Conservation (phyloP, 2,113 vertebrate species). For the Heterocephalus glaber region DNA sequence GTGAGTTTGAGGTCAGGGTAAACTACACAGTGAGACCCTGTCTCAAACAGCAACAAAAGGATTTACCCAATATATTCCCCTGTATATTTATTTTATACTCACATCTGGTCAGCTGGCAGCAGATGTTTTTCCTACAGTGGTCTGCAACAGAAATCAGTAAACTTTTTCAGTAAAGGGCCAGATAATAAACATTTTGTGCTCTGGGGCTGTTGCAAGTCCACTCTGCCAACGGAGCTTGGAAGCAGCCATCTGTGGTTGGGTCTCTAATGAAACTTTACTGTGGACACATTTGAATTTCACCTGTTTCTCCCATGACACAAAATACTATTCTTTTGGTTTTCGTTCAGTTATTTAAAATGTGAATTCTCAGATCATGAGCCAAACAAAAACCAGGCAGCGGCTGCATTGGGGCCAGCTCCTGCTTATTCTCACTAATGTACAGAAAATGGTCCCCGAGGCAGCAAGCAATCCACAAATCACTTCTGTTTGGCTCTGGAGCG, state of each 20-base stretch:
- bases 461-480: constrained; percentile 22
- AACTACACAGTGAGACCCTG: neutral
- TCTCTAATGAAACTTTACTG: neutral
- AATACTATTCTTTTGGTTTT: constrained; percentile 17
- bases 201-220: neutral
- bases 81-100: neutral
- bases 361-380: neutral
- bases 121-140: neutral
- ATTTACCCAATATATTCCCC: neutral
- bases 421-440: constrained; percentile 20
- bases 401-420: neutral
- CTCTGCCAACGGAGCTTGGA: neutral
- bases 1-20: neutral
- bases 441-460: neutral
- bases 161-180: neutral
- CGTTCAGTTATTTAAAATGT: neutral
- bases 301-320: neutral
- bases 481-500: constrained; percentile 33
- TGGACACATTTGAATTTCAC: neutral
- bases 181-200: neutral
- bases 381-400: neutral
- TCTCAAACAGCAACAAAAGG: neutral
- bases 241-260: neutral
- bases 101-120: neutral
- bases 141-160: neutral